Percentiles rank a stretch among this genome's conserved stretches.
Conservation (phyloP, 2,888 invertebrate species). For the Ormyrus pomaceus region DNA sequence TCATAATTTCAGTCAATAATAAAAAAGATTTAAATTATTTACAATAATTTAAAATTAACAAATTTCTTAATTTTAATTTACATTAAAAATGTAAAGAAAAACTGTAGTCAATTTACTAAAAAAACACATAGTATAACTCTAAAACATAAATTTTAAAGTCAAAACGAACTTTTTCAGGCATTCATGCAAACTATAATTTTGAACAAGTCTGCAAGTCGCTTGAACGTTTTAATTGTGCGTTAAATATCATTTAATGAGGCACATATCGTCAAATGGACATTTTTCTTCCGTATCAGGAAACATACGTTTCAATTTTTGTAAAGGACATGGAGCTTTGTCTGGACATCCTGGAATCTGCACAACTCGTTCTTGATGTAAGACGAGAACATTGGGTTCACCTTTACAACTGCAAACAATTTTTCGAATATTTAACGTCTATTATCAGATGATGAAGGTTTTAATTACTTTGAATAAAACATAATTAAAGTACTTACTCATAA, state of each 20-base stretch:
- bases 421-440: not conserved
- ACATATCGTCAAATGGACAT: conserved; percentile 84
- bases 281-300: conserved; percentile 80
- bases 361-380: conserved; percentile 86
- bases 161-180: not conserved
- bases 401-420: conserved; percentile 77
- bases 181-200: not conserved
- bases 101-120: too few relatives aligned
- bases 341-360: conserved; percentile 84
- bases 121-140: too few relatives aligned
- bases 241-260: conserved; percentile 57
- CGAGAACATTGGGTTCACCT: conserved; percentile 76
- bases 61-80: too few relatives aligned
- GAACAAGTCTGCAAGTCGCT: too few relatives aligned
- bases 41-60: too few relatives aligned
- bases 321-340: conserved; percentile 79
- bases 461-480: conserved; percentile 48
- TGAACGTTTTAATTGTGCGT: too few relatives aligned
- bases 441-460: not conserved
- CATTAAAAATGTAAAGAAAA: too few relatives aligned
- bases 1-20: too few relatives aligned
- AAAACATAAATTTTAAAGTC: too few relatives aligned
- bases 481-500: conserved; percentile 79
- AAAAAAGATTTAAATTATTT: too few relatives aligned
- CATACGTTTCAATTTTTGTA: conserved; percentile 78